Conservation (phyloP, 2,113 vertebrate genomes). For the Melanostigma gelatinosum region DNA sequence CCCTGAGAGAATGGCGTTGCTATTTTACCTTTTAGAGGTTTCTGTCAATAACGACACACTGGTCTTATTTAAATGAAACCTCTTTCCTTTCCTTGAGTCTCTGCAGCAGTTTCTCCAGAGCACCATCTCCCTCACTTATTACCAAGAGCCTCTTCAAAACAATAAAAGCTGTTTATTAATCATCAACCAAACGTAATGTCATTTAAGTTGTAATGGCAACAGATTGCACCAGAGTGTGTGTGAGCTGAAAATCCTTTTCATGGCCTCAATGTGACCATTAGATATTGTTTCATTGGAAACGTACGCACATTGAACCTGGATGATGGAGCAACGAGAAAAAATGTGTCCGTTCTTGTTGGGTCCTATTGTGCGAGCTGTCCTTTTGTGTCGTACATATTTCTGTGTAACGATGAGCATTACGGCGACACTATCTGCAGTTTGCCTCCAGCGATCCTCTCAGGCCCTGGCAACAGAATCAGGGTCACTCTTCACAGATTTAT, state of each 20-base stretch:
- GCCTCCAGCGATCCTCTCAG: neutral
- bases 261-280: conserved; percentile 5
- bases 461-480: conserved; percentile 5
- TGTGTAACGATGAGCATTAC: neutral
- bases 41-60: neutral
- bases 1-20: neutral
- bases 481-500: neutral
- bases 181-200: neutral
- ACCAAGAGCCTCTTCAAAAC: neutral
- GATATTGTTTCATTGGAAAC: conserved; percentile 12
- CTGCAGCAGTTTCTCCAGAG: neutral
- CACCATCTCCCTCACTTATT: neutral
- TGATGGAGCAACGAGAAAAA: neutral
- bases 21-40: neutral
- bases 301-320: conserved; percentile 3
- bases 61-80: neutral
- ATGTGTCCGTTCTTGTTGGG: neutral
- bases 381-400: neutral
- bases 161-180: neutral
- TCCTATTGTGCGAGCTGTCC: conserved; percentile 1
- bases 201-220: neutral
- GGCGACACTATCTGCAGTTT: neutral
- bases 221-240: neutral
- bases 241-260: conserved; percentile 17
- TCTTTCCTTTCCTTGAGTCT: neutral